phyloP scores from a whole-genome alignment of 2,797 vertebrate species.

The Carapus acus region DNA sequence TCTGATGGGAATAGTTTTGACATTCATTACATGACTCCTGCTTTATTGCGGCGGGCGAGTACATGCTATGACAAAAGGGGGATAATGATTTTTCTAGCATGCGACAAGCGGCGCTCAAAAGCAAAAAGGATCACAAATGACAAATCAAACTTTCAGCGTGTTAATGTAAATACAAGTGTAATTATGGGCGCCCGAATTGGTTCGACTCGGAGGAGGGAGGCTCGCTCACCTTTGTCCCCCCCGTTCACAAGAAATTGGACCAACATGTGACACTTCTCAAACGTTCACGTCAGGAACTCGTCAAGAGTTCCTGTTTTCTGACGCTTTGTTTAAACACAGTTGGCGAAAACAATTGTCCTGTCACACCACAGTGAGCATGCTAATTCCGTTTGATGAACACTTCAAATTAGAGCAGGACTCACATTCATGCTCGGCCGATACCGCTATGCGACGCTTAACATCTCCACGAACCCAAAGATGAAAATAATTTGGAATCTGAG shows the following conservation, averaged over 20 bases:
- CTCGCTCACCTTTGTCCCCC: conserved; percentile 32
- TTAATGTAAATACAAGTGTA: conserved; percentile 68
- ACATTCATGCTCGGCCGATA: too few species aligned
- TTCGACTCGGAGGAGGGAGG: conserved; percentile 58
- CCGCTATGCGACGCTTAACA: too few species aligned
- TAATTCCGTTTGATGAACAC: neutral
- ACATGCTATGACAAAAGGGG: conserved; percentile 70
- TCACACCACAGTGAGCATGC: neutral
- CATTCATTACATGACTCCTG: conserved; percentile 73
- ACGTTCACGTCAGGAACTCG: conserved; percentile 5
- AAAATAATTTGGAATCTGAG: too few species aligned
- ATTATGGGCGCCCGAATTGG: conserved; percentile 64
- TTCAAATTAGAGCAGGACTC: too few species aligned
- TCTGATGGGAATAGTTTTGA: conserved; percentile 76
- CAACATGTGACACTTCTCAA: conserved; percentile 21
- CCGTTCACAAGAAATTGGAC: conserved; percentile 28
- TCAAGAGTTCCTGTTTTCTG: conserved; percentile 8
- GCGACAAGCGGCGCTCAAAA: conserved; percentile 42
- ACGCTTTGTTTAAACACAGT: conserved; percentile 14
- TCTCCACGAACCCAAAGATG: too few species aligned
- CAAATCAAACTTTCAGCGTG: conserved; percentile 57
- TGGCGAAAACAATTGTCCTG: neutral
- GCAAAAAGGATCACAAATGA: conserved; percentile 53
- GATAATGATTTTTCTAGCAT: conserved; percentile 64
- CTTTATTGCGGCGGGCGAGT: conserved; percentile 72